Conservation (phyloP, 1,140 invertebrate genomes). For the Trachymyrmex septentrionalis region DNA sequence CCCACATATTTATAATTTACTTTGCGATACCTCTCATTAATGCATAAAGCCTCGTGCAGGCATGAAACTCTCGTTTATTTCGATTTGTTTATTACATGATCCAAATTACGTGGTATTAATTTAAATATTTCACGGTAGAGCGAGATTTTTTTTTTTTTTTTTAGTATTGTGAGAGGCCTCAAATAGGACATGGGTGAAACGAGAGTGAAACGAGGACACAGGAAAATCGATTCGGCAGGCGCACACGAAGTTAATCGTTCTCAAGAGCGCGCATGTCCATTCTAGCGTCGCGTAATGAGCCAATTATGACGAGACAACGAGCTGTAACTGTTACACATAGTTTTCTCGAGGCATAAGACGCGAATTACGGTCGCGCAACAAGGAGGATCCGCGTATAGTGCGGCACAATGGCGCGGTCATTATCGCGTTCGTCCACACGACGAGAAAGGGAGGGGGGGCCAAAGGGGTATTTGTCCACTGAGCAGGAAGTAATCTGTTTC, state of each 20-base stretch:
- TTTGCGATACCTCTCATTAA: neutral
- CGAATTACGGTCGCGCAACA: conserved; percentile 52
- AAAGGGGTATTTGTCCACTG: conserved; percentile 69
- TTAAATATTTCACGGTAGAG: neutral
- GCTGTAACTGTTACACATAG: neutral
- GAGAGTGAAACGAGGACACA: neutral
- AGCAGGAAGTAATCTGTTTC: conserved; percentile 83
- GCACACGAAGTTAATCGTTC: conserved; percentile 12
- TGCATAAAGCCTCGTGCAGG: neutral
- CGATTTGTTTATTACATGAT: conserved; percentile 1
- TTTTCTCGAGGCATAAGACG: conserved; percentile 45
- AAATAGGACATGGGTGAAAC: neutral
- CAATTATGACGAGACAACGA: conserved; percentile 30
- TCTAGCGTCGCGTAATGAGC: conserved; percentile 24
- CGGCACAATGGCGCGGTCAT: conserved; percentile 35
- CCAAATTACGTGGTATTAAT: neutral
- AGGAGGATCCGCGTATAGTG: conserved; percentile 18
- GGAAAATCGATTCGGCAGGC: conserved; percentile 36
- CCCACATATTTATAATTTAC: neutral
- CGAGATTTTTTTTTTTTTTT: neutral
- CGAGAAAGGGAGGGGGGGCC: neutral
- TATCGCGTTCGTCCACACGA: conserved; percentile 1
- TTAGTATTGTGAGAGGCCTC: neutral
- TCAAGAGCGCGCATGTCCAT: conserved; percentile 31
- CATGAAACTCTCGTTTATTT: neutral